These are phyloP conservation scores for Anabacerthia variegaticeps DNA, from an alignment of 2,797 vertebrate genomes.

Conservation along the genomic window DNA sequence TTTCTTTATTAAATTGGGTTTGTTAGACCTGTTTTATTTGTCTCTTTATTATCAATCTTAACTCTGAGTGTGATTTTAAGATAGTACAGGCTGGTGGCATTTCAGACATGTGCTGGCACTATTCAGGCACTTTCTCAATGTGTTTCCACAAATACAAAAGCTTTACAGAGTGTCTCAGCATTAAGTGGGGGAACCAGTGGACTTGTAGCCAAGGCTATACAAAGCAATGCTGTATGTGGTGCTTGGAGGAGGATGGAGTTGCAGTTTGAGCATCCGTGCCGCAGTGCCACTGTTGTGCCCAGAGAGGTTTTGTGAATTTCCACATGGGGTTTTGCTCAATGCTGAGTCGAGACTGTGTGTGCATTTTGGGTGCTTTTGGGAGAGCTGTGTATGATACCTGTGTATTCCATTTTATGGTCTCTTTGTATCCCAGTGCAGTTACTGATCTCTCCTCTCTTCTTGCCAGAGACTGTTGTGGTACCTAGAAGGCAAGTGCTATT, in stretches of 20 bases:
- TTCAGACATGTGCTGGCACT: background rate
- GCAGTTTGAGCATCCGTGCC: background rate
- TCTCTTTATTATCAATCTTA: background rate
- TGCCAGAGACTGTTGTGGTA: background rate
- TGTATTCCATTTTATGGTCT: background rate
- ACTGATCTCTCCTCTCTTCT: background rate
- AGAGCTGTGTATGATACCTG: background rate
- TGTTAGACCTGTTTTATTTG: background rate
- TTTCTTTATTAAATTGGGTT: background rate
- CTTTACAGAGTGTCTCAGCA: background rate
- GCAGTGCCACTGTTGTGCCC: background rate
- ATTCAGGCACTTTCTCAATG: background rate
- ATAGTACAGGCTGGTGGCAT: background rate
- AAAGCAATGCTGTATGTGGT: background rate
- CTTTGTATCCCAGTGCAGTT: background rate
- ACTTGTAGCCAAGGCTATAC: conserved; percentile 2
- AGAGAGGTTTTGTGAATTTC: background rate
- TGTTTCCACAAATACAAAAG: background rate
- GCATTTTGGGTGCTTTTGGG: background rate
- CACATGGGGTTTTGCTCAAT: background rate
- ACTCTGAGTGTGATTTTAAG: background rate
- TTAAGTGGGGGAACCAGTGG: conserved; percentile 1
- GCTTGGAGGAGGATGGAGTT: background rate
- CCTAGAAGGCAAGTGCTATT: background rate
- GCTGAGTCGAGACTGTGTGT: accelerated